Percentiles rank a stretch among this genome's conserved stretches.
Conservation (phyloP, 2,113 vertebrate species). For the Leucoraja erinaceus region DNA sequence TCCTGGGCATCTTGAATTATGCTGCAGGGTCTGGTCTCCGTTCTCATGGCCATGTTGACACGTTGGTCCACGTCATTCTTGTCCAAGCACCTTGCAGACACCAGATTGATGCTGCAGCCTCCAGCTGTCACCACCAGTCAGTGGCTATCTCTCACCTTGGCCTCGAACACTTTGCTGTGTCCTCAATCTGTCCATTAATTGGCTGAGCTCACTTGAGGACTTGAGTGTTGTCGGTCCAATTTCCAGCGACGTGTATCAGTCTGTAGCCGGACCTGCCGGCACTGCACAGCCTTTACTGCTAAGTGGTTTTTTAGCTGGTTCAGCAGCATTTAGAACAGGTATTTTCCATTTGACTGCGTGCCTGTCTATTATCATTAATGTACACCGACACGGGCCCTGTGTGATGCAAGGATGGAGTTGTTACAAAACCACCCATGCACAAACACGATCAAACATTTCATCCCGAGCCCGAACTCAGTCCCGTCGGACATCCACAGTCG, state of each 20-base stretch:
- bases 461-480: not conserved
- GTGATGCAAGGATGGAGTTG: not conserved
- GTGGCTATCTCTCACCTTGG: not conserved
- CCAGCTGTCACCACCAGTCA: no score
- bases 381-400: not conserved
- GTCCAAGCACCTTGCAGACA: not conserved
- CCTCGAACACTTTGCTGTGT: not conserved
- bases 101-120: not conserved
- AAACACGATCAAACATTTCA: not conserved
- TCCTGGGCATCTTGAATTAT: not conserved
- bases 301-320: conserved; percentile 17
- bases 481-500: not conserved
- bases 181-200: conserved; percentile 21
- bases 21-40: not conserved
- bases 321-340: conserved; percentile 25
- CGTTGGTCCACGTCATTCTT: not conserved
- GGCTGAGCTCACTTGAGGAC: not conserved
- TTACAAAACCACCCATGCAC: not conserved
- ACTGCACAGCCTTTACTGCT: not conserved
- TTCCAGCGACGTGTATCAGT: conserved; percentile 14
- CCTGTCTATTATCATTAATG: conserved; percentile 22
- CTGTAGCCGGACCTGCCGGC: not conserved
- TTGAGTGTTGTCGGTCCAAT: not conserved
- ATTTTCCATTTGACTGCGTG: conserved; percentile 11
- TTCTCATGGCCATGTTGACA: not conserved